Evolutionary conservation across 2,797 vertebrate genomes (phyloP).

Genomic region (Molossus molossus): DNA sequence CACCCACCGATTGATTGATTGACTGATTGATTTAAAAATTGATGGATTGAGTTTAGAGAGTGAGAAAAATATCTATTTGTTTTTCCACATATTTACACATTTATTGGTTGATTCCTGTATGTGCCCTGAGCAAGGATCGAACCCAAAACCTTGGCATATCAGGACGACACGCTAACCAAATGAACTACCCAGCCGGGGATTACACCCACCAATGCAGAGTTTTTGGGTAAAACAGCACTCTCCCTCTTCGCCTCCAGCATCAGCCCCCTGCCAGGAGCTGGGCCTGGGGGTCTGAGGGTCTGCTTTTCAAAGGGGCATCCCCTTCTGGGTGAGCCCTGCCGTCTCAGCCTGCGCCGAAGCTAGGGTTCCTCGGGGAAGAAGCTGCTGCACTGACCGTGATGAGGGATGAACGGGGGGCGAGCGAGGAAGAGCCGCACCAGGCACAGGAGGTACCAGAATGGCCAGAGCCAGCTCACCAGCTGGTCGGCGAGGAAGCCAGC

Average conservation of each 20-base stretch:
- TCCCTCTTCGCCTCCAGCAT: background rate
- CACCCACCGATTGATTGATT: background rate
- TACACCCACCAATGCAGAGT: background rate
- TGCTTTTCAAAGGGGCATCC: background rate
- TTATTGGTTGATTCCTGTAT: background rate
- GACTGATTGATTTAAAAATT: background rate
- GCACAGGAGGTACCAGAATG: background rate
- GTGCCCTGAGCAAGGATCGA: background rate
- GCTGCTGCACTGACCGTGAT: accelerated
- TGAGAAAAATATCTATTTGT: background rate
- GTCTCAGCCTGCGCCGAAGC: background rate
- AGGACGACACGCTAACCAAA: background rate
- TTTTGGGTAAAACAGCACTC: background rate
- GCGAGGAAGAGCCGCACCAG: background rate
- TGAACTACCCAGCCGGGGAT: background rate
- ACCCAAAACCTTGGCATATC: background rate
- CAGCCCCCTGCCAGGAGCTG: background rate
- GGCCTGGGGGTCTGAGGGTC: background rate
- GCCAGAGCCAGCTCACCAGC: background rate
- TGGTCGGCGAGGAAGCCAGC: background rate
- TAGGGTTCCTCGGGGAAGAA: background rate
- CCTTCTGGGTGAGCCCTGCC: background rate
- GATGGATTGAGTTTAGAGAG: background rate
- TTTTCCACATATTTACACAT: background rate
- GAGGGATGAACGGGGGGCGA: background rate